Evolutionary conservation across 1,140 invertebrate species (phyloP), one percentile per base, ranked within the genome.

Genomic region (Dendrolimus punctatus): DNA sequence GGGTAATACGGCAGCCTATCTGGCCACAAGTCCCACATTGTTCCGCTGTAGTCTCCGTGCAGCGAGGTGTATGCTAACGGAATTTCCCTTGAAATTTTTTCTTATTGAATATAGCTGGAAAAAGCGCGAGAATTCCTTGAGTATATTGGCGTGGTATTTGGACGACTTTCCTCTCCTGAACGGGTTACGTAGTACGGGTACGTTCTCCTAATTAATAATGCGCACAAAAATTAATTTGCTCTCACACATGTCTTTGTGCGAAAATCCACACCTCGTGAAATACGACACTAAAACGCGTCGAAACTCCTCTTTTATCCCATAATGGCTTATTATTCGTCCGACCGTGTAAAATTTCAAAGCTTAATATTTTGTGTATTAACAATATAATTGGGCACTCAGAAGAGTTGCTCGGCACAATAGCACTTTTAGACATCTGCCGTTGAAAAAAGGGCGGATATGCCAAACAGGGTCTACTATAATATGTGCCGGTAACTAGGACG

Each of bases 341-440:
- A 67, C 64, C 73, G 82, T 83, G 74, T 83, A 69, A 74, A 76
- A 79, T 83, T 85, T 80, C 80, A 85, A 80, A 71, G 73, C 66
- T 73, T 80, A 77, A 80, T 82, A 83, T 85, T 81, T 79, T 78
- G 60, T 76, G 80, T 81, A 85, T 85, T 85, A 85, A 85, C 80
- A 82, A 85, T 83, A 85, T 82, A 85, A 85, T 85, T 83, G 80
- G 79, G 82, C 74, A 83, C 67, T 77, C 71, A 66, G 67, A 73
- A 71, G 68, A 60, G 66, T 58, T 61, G 46, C 58, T 45, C 23
- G 39, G 8, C 63, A 83, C 81, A 83, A 83, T 79, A 66, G 46
- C 54, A 51, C 69, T 66, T 70, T 67, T 63, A 73, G 64, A 79
- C 82, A 85, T 85, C 82, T 85, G 82, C 75, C 71, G 64, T 60